A percentile compares a stretch with the other conserved stretches of the same genome.
These are phyloP conservation scores for Syrphus vitripennis DNA, from an alignment of 2,888 invertebrate genomes.

Conservation along the genomic window DNA sequence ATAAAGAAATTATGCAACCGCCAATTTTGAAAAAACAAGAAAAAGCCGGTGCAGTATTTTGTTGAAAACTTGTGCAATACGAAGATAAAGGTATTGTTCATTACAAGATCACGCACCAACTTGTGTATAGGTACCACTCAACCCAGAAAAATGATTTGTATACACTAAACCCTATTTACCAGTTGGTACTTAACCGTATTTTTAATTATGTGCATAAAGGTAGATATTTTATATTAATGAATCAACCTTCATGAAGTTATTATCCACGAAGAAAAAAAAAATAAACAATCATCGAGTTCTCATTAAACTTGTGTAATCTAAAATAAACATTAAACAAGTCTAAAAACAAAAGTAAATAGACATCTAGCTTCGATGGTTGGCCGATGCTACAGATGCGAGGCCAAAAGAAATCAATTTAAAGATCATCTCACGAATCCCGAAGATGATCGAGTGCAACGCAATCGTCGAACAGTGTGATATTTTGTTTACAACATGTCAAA, in stretches of 20 bases:
- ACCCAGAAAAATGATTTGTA: slow-evolving; percentile 1
- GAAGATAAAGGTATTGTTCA: not conserved
- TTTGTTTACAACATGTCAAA: too few species aligned
- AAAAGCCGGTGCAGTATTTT: slow-evolving; percentile 32
- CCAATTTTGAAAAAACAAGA: not conserved
- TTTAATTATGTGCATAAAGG: too few species aligned
- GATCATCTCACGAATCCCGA: not conserved
- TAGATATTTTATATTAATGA: slow-evolving; percentile 54
- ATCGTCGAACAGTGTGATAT: not conserved
- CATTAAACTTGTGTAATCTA: slow-evolving; percentile 39
- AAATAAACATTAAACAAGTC: not conserved
- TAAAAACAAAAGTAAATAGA: not conserved
- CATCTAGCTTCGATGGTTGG: not conserved
- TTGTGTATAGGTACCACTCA: not conserved
- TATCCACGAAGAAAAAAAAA: not conserved
- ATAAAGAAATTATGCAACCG: not conserved
- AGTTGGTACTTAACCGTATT: not conserved
- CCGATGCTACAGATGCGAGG: not conserved
- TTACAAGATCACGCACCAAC: slow-evolving; percentile 21
- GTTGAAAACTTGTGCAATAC: not conserved
- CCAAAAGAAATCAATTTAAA: not conserved
- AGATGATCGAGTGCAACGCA: not conserved
- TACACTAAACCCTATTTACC: slow-evolving; percentile 21
- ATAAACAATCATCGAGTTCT: not conserved
- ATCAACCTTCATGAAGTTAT: slow-evolving; percentile 21